Conservation (phyloP, 2,797 vertebrate species). For the Hydrolagus colliei region DNA sequence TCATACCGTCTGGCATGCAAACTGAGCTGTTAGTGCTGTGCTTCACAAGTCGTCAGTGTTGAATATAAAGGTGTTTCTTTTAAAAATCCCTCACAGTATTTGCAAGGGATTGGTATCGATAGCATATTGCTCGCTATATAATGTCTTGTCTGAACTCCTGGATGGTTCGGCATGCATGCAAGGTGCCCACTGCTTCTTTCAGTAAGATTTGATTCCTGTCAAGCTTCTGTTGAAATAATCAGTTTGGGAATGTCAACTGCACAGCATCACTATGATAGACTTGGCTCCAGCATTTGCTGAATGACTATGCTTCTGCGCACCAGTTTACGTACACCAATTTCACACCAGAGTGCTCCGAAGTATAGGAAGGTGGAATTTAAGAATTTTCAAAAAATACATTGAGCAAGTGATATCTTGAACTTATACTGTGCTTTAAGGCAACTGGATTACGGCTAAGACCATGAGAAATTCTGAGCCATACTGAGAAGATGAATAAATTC, state of each 20-base stretch:
- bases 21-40: background rate
- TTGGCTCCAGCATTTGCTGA: too few relatives aligned
- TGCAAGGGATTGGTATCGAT: background rate
- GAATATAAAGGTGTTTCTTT: background rate
- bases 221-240: background rate
- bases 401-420: too few relatives aligned
- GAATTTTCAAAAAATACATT: too few relatives aligned
- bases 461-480: too few relatives aligned
- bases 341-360: background rate
- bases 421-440: too few relatives aligned
- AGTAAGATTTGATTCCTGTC: background rate
- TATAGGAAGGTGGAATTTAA: background rate
- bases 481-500: too few relatives aligned
- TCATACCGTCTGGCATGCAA: constrained; percentile 43
- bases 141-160: background rate
- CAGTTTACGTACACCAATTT: background rate
- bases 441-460: too few relatives aligned
- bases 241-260: background rate
- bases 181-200: background rate
- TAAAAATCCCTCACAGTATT: too few relatives aligned
- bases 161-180: background rate
- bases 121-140: background rate
- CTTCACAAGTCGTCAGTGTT: background rate
- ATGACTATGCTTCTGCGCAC: too few relatives aligned
- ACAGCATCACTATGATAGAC: background rate